Percentiles rank a stretch among this genome's conserved stretches.
Conservation (phyloP, 1,140 invertebrate species). For the Nephila pilipes region DNA sequence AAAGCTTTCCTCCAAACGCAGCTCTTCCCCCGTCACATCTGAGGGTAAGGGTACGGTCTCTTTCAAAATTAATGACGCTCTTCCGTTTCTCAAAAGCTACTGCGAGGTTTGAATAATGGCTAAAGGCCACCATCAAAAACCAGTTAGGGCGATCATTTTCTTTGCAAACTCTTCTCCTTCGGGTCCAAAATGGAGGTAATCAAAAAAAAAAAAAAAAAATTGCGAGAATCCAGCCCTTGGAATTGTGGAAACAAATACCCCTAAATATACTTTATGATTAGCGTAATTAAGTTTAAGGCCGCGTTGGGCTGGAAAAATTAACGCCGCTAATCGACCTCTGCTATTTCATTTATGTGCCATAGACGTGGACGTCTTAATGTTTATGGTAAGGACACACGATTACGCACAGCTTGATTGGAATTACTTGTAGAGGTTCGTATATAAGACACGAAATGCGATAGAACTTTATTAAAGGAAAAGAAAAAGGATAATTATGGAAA, state of each 20-base stretch:
- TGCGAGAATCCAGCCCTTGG: not conserved
- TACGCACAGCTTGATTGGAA: too few species aligned
- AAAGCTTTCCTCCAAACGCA: not conserved
- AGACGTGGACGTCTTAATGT: not conserved
- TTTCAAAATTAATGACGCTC: slow-evolving; percentile 42
- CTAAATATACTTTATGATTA: not conserved
- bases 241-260: not conserved
- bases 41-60: not conserved
- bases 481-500: too few species aligned
- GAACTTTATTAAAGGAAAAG: too few species aligned
- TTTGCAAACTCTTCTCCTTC: not conserved
- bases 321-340: not conserved
- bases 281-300: not conserved
- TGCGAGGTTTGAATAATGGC: slow-evolving; percentile 34
- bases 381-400: not conserved
- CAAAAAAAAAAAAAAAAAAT: not conserved
- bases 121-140: slow-evolving; percentile 37
- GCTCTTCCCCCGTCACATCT: not conserved
- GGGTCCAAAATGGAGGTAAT: not conserved
- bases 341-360: not conserved
- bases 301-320: not conserved
- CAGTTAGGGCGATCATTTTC: slow-evolving; percentile 29
- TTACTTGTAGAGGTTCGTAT: too few species aligned
- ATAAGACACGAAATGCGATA: too few species aligned
- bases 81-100: slow-evolving; percentile 4